A percentile compares a stretch with the other conserved stretches of the same genome.
These are phyloP conservation scores for Stomorhina lunata DNA, from an alignment of 2,888 invertebrate species.

Conservation along the genomic window DNA sequence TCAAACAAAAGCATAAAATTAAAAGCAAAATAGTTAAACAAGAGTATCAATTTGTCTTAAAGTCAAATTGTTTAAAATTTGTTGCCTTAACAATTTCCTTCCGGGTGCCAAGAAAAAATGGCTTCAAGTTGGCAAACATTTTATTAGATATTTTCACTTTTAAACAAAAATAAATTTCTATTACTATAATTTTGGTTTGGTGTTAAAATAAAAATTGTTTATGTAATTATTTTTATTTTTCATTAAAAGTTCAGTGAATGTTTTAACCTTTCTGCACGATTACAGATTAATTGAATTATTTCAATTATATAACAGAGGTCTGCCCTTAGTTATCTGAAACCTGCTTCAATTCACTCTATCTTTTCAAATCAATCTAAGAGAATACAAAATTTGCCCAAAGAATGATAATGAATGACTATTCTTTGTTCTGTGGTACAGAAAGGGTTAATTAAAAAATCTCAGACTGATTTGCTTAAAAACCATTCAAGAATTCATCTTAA, in stretches of 20 bases:
- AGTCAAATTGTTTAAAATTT: conserved; percentile 28
- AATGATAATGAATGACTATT: too few relatives aligned
- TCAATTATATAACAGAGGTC: too few relatives aligned
- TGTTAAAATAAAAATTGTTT: conserved; percentile 2
- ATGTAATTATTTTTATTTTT: too few relatives aligned
- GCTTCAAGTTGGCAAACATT: conserved; percentile 39
- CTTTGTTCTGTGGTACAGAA: too few relatives aligned
- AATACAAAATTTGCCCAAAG: too few relatives aligned
- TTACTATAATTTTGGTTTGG: conserved; percentile 13
- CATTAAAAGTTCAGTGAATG: too few relatives aligned
- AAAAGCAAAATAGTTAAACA: conserved; percentile 4
- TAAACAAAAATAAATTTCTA: background rate
- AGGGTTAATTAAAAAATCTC: too few relatives aligned
- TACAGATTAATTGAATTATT: too few relatives aligned
- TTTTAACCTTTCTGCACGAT: too few relatives aligned
- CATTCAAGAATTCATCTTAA: background rate
- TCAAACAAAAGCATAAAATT: conserved; percentile 1
- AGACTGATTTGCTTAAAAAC: background rate
- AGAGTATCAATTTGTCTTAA: conserved; percentile 18
- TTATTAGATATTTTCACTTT: conserved; percentile 56
- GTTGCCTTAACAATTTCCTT: conserved; percentile 39
- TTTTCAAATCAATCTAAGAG: too few relatives aligned
- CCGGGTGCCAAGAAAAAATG: conserved; percentile 30
- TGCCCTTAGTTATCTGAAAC: too few relatives aligned
- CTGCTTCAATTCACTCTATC: too few relatives aligned